A percentile compares a stretch with the other conserved stretches of the same genome.
These are phyloP conservation scores for Brachyalestes nurse DNA, from an alignment of 2,797 vertebrate species.

Conservation along the genomic window DNA sequence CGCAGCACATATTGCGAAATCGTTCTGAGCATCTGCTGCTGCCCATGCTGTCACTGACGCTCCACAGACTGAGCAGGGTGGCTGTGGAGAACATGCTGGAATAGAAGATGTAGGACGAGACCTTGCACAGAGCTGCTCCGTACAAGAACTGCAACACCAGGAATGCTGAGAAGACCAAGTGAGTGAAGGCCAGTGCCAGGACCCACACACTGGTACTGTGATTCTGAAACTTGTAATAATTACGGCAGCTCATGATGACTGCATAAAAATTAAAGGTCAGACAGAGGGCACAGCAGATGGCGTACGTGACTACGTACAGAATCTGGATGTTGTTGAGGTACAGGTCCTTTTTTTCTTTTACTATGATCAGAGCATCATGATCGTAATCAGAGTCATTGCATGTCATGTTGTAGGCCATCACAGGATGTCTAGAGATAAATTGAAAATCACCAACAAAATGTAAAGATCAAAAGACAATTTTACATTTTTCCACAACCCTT, in stretches of 20 bases:
- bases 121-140: constrained; percentile 76
- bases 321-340: constrained; percentile 4
- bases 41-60: constrained; percentile 71
- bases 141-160: constrained; percentile 76
- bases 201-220: constrained; percentile 73
- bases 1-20: not conserved
- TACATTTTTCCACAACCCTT: too few species aligned
- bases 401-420: not conserved
- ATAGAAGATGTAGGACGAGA: constrained; percentile 77
- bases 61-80: constrained; percentile 77
- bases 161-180: constrained; percentile 81
- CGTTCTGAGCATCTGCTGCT: constrained; percentile 67
- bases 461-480: not conserved
- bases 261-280: constrained; percentile 76
- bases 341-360: fast-evolving
- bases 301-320: constrained; percentile 67
- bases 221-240: not conserved
- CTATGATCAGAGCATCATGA: fast-evolving
- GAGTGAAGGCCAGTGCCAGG: constrained; percentile 77
- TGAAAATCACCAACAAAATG: not conserved
- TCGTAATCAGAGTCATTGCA: constrained; percentile 7
- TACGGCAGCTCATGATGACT: constrained; percentile 59
- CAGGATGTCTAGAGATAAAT: not conserved
- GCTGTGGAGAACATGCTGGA: constrained; percentile 81
- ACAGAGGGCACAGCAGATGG: constrained; percentile 73